A percentile compares a stretch with the other conserved stretches of the same genome.
phyloP scores from a whole-genome alignment of 2,113 vertebrate genomes.

The Ptilorrhoa leucosticta region DNA sequence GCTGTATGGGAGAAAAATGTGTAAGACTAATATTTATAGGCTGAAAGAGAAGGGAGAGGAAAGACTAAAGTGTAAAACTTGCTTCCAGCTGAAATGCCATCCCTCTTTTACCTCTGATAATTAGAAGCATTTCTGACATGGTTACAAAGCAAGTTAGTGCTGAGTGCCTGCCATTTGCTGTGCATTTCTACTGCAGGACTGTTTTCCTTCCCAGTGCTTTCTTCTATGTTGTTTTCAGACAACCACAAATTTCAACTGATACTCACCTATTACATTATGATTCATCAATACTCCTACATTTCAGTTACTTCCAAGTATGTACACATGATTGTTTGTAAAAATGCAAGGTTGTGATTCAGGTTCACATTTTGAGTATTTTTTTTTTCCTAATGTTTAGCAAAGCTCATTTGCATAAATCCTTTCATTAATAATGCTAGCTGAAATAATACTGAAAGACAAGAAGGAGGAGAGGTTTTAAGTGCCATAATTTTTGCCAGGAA shows the following conservation, averaged over 20 bases:
- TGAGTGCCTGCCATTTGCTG: slow-evolving; percentile 2
- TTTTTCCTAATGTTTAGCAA: not conserved
- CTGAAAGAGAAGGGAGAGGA: not conserved
- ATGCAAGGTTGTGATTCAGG: not conserved
- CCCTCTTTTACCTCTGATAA: slow-evolving; percentile 26
- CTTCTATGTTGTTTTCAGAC: not conserved
- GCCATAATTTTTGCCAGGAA: not conserved
- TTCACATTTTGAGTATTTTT: not conserved
- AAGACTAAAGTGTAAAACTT: slow-evolving; percentile 45
- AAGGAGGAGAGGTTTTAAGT: not conserved
- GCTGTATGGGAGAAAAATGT: not conserved
- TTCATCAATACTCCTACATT: not conserved
- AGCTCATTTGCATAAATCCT: not conserved
- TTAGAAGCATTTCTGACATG: slow-evolving; percentile 46
- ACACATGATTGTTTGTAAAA: not conserved
- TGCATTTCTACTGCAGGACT: not conserved
- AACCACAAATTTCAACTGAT: not conserved
- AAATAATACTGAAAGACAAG: not conserved
- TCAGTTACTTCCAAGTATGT: not conserved
- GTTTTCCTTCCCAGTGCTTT: not conserved
- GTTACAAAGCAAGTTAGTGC: not conserved
- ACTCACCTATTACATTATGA: not conserved
- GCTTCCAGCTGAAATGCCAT: slow-evolving; percentile 55
- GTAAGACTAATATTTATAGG: slow-evolving; percentile 47
- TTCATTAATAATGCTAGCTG: not conserved